These are phyloP conservation scores for Anguilla rostrata DNA, from an alignment of 2,113 vertebrate species.

Conservation along the genomic window DNA sequence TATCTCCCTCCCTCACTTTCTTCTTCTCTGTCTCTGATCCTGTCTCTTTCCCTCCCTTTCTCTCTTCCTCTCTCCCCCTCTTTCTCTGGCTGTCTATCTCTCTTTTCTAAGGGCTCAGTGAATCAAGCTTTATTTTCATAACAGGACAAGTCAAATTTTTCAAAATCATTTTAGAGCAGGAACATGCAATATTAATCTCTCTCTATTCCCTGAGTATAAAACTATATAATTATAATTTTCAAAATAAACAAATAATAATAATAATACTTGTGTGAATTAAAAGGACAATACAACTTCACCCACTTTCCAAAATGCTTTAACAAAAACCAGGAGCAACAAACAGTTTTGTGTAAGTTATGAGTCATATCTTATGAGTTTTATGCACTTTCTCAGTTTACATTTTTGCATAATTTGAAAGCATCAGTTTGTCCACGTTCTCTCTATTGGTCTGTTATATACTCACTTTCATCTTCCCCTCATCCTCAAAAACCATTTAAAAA, in stretches of 20 bases:
- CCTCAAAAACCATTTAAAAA: background rate
- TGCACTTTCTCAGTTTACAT: no score
- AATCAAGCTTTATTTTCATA: background rate
- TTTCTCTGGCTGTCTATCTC: slow-evolving; percentile 29
- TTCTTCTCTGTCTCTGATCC: no score
- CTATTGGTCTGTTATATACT: background rate
- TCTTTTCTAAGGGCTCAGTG: background rate
- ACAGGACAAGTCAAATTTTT: background rate
- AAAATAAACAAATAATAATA: background rate
- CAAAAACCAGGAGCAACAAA: no score
- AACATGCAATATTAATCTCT: background rate
- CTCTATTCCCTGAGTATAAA: background rate
- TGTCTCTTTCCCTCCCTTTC: no score
- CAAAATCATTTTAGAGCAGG: background rate
- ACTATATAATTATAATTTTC: background rate
- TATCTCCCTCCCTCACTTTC: no score
- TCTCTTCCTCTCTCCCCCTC: no score
- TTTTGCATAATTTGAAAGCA: no score
- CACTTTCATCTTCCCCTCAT: no score
- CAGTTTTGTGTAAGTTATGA: no score
- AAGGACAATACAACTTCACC: background rate
- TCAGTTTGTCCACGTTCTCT: background rate
- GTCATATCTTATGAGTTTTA: no score
- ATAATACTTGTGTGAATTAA: background rate
- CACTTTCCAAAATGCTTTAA: no score